phyloP scores from a whole-genome alignment of 2,797 vertebrate genomes.

The Cryptoprocta ferox region DNA sequence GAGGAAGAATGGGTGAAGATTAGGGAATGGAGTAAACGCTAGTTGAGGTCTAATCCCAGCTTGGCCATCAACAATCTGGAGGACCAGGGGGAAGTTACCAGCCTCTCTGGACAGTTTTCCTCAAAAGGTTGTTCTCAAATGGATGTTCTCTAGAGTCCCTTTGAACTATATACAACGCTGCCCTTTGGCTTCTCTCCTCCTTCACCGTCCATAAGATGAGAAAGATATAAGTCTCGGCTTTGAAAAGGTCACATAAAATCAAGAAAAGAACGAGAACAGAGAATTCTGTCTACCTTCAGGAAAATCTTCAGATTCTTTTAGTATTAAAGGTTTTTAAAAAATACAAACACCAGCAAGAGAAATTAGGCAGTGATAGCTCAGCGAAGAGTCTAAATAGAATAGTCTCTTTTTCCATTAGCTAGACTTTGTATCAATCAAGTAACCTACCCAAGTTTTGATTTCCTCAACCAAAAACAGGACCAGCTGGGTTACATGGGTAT shows the following conservation, averaged over 20 bases:
- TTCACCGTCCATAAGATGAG: not conserved
- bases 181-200: not conserved
- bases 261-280: not conserved
- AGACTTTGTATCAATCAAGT: not conserved
- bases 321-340: not conserved
- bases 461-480: not conserved
- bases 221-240: not conserved
- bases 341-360: conserved; percentile 15
- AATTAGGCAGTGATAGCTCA: not conserved
- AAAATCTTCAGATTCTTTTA: not conserved
- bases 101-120: not conserved
- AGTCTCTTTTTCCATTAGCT: not conserved
- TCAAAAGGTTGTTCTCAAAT: not conserved
- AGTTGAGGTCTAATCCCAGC: not conserved
- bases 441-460: not conserved
- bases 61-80: not conserved
- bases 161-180: not conserved
- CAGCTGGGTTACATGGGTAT: not conserved
- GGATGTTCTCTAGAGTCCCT: not conserved
- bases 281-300: not conserved
- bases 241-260: conserved; percentile 19
- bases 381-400: not conserved
- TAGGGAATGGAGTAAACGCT: not conserved
- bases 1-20: not conserved
- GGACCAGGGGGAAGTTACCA: not conserved